phyloP scores from a whole-genome alignment of 1,140 invertebrate species.

The Scaptomyza hsui region DNA sequence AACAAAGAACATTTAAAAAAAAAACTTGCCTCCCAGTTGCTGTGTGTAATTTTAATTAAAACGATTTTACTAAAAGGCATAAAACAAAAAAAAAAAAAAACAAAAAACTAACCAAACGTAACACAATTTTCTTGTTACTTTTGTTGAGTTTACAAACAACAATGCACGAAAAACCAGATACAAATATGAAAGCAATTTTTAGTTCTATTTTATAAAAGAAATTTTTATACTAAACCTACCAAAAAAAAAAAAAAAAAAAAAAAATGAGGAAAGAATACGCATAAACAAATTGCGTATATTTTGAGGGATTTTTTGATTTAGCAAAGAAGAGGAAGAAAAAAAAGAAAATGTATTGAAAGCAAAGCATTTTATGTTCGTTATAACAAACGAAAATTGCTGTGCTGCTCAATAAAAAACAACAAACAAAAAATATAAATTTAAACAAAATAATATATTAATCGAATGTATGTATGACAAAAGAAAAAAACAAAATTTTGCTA shows the following conservation, averaged over 20 bases:
- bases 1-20: background rate
- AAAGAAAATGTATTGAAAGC: constrained; percentile 55
- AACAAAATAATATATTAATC: constrained; percentile 27
- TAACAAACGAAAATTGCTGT: constrained; percentile 77
- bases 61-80: constrained; percentile 43
- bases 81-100: constrained; percentile 58
- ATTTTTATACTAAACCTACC: constrained; percentile 51
- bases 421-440: constrained; percentile 9
- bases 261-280: constrained; percentile 21
- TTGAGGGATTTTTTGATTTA: constrained; percentile 22
- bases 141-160: constrained; percentile 65
- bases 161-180: background rate
- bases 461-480: constrained; percentile 27
- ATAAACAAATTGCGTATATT: constrained; percentile 5
- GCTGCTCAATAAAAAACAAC: constrained; percentile 75
- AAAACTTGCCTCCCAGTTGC: constrained; percentile 17
- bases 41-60: constrained; percentile 20
- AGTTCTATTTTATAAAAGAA: constrained; percentile 58
- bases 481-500: constrained; percentile 58
- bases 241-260: constrained; percentile 50
- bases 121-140: constrained; percentile 69
- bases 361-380: constrained; percentile 74
- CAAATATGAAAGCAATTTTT: constrained; percentile 63
- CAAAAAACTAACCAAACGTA: constrained; percentile 28
- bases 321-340: constrained; percentile 6